Base-by-base conservation (phyloP, 1,140 invertebrate species). In the Dinoponera quadriceps region DNA sequence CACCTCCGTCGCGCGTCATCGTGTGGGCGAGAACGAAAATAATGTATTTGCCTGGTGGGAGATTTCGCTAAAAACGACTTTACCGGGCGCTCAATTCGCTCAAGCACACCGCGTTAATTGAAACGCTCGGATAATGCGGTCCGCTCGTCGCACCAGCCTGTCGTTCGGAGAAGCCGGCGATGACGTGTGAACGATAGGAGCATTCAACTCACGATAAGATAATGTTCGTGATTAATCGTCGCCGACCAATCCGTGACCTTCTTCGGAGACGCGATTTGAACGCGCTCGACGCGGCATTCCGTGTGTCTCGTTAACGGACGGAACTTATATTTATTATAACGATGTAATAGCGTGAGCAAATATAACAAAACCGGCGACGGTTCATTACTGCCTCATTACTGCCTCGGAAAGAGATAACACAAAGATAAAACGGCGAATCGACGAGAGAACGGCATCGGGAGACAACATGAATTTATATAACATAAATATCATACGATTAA, bases 161-260 rank as follows among this genome's bases (percentile, higher is more conserved):
- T 77, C 44, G 9, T 13, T n/a, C 27, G 22, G 49, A 55, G 7
- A 54, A 78, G 20, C 33, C 38, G 14, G 29, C 65, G 33, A 59
- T 80, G 33, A 71, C 65, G 51, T 59, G 54, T 7, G 18, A 69
- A 55, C 25, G 75, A 80, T 71, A 69, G 51, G n/a, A 80, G 66
- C 49, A 69, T 80, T 80, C 63, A 80, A 69, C 65, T 80, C 51
- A 49, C n/a, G 75, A 80, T 80, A 80, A 80, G 75, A 80, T 80
- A 80, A 78, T 69, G 51, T 27, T 57, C 22, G 51, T 29, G 65
- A 80, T 69, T 80, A 80, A 80, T 80, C 51, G 69, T 71, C 25
- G 54, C 38, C 74, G 49, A 68, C 75, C 33, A 78, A 78, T 80
- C 51, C 57, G 63, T 69, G 65, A 71, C 75, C 75, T 80, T 80